These are phyloP conservation scores for Gortyna flavago DNA, from an alignment of 2,888 invertebrate species.

Conservation along the genomic window DNA sequence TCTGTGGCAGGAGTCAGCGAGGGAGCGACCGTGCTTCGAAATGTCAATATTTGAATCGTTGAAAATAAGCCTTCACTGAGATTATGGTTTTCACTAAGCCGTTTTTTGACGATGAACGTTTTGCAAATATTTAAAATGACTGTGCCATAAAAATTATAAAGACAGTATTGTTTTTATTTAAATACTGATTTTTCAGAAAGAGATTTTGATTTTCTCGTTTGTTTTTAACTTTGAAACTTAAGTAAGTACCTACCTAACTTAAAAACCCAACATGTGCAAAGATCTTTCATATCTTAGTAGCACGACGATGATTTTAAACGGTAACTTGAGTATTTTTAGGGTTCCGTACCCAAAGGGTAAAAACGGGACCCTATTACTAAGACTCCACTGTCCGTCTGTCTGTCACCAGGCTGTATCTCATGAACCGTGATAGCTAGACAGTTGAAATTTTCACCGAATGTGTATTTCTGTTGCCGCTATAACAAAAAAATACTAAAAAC, in stretches of 20 bases:
- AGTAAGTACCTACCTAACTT: background rate
- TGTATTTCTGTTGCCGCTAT: too few relatives aligned
- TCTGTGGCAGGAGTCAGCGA: background rate
- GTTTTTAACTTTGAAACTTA: background rate
- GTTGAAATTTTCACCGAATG: too few relatives aligned
- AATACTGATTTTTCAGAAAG: background rate
- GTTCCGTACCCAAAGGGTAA: too few relatives aligned
- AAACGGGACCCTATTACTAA: too few relatives aligned
- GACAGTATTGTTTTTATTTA: background rate
- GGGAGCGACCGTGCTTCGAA: slow-evolving; percentile 23
- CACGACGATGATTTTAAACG: background rate
- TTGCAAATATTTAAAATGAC: slow-evolving; percentile 22
- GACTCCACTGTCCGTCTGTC: too few relatives aligned
- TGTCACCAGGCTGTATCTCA: too few relatives aligned
- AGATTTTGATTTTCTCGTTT: background rate
- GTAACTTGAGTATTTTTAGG: too few relatives aligned
- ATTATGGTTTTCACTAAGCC: slow-evolving; percentile 41
- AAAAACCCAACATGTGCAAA: background rate
- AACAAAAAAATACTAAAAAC: too few relatives aligned
- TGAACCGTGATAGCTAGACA: too few relatives aligned
- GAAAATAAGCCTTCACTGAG: slow-evolving; percentile 48
- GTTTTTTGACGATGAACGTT: slow-evolving; percentile 13
- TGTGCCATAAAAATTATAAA: slow-evolving; percentile 6
- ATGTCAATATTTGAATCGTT: slow-evolving; percentile 59
- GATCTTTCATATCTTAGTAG: background rate